Conservation (phyloP, 2,113 vertebrate species). For the Crotalus horridus region DNA sequence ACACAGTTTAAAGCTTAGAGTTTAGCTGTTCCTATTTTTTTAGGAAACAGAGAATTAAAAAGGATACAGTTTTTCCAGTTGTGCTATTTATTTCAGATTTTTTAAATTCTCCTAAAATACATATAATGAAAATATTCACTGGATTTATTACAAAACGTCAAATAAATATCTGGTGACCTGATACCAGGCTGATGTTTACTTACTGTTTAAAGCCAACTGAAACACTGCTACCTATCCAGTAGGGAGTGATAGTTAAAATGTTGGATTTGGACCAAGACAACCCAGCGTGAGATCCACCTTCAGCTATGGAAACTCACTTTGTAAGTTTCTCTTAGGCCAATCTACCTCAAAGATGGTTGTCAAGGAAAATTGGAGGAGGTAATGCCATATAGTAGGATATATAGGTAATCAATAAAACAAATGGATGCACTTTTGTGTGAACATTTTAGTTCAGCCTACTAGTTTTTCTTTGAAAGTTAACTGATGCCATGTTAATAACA, state of each 20-base stretch:
- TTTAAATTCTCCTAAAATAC: conserved; percentile 47
- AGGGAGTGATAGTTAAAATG: not conserved
- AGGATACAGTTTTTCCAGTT: conserved; percentile 37
- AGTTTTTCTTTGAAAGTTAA: not conserved
- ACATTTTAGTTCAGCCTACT: not conserved
- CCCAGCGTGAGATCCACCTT: not conserved
- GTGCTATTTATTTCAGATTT: conserved; percentile 41
- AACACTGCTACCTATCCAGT: not conserved
- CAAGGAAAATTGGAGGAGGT: not conserved
- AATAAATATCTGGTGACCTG: conserved; percentile 46
- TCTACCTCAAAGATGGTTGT: not conserved
- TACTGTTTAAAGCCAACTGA: not conserved
- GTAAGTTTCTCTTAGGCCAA: not conserved
- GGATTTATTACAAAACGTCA: conserved; percentile 16
- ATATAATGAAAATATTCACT: conserved; percentile 47
- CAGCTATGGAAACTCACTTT: not conserved
- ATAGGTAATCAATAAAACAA: not conserved
- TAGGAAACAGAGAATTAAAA: conserved; percentile 34
- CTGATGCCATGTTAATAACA: not conserved
- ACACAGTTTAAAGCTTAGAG: conserved; percentile 37
- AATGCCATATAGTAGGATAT: not conserved
- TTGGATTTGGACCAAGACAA: not conserved
- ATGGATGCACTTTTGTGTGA: not conserved
- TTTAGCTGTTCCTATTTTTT: not conserved
- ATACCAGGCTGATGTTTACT: not conserved